Percentiles rank a stretch among this genome's conserved stretches.
phyloP scores from a whole-genome alignment of 2,113 vertebrate genomes.

The Athene noctua region DNA sequence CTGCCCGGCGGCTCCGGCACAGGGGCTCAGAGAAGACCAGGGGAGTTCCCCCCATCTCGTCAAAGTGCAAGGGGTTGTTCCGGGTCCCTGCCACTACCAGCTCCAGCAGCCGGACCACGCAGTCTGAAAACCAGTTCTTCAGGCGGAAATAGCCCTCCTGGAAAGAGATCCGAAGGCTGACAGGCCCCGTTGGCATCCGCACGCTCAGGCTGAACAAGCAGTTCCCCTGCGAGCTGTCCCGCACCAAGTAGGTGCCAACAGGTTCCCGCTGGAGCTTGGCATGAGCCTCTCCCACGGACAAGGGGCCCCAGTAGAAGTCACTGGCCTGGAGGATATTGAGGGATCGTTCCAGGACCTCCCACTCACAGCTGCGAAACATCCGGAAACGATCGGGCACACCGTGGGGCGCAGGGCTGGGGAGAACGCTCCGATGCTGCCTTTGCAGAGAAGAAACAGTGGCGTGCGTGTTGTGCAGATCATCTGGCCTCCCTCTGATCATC shows the following conservation, averaged over 20 bases:
- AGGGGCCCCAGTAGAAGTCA: conserved; percentile 75
- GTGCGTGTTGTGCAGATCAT: conserved; percentile 48
- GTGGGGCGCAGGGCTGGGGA: not conserved
- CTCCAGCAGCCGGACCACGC: conserved; percentile 55
- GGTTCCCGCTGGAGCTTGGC: conserved; percentile 59
- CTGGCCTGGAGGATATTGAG: conserved; percentile 67
- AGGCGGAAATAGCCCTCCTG: conserved; percentile 65
- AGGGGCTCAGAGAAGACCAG: conserved; percentile 67
- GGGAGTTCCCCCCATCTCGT: conserved; percentile 63
- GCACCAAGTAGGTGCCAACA: conserved; percentile 70
- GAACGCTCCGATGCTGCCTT: conserved; percentile 19
- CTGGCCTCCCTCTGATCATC: conserved; percentile 69
- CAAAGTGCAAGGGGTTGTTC: conserved; percentile 49
- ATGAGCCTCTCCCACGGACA: conserved; percentile 67
- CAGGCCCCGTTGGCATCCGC: conserved; percentile 23
- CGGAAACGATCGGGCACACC: conserved; percentile 52
- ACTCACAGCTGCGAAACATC: conserved; percentile 63
- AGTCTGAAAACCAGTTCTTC: conserved; percentile 63
- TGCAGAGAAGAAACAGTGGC: not conserved
- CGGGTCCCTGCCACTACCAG: conserved; percentile 54
- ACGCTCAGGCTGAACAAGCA: conserved; percentile 66
- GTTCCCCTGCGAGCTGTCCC: conserved; percentile 72
- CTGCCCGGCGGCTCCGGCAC: conserved; percentile 41
- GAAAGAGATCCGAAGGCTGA: conserved; percentile 70
- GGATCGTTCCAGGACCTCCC: conserved; percentile 68